Conservation (phyloP, 2,113 vertebrate species). For the Cebidichthys violaceus region DNA sequence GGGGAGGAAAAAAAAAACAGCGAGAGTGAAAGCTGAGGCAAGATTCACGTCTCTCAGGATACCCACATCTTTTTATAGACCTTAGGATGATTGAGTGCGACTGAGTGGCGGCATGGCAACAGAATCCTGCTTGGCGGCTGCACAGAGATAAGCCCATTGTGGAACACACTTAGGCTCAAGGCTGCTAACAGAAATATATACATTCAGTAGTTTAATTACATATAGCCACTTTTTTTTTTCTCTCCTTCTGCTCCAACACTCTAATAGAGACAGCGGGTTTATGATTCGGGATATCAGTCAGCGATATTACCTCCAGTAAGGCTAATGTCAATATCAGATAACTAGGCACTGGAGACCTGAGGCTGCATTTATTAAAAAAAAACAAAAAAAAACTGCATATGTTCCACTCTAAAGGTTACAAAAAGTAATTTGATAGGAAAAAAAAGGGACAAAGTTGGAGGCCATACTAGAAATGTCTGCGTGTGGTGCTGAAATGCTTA, state of each 20-base stretch:
- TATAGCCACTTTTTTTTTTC: conserved; percentile 9
- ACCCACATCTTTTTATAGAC: conserved; percentile 83
- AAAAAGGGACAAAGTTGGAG: neutral
- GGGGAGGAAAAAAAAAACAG: conserved; percentile 11
- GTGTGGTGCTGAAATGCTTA: neutral
- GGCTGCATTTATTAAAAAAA: conserved; percentile 28
- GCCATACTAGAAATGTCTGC: neutral
- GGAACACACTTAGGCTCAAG: conserved; percentile 49
- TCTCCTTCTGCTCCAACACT: conserved; percentile 1
- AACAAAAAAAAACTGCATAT: neutral
- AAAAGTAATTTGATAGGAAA: neutral
- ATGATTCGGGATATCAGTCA: conserved; percentile 23
- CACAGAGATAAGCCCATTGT: conserved; percentile 56
- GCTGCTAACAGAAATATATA: conserved; percentile 28
- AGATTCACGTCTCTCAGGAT: conserved; percentile 80
- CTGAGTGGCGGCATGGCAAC: conserved; percentile 81
- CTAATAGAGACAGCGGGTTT: conserved; percentile 15
- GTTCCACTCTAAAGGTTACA: neutral
- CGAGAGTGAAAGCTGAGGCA: conserved; percentile 65
- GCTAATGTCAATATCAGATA: conserved; percentile 41
- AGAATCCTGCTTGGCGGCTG: conserved; percentile 68
- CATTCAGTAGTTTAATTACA: conserved; percentile 32
- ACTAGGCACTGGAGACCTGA: conserved; percentile 50
- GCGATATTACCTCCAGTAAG: conserved; percentile 19
- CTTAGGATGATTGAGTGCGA: conserved; percentile 73